Percentiles rank a stretch among this genome's conserved stretches.
Conservation (phyloP, 2,797 vertebrate genomes). For the Crocidura indochinensis region DNA sequence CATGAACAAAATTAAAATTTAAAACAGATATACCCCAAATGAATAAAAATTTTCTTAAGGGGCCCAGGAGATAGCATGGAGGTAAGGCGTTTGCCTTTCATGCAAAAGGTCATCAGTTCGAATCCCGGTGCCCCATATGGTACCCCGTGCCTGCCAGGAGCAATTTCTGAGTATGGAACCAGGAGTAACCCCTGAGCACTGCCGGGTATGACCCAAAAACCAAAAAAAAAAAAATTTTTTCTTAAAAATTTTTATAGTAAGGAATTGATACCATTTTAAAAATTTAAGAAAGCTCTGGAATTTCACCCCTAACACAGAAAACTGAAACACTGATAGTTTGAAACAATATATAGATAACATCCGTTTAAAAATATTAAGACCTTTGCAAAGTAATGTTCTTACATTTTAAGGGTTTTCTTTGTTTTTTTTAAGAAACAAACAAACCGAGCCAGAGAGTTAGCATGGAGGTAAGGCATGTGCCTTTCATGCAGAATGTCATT, state of each 20-base stretch:
- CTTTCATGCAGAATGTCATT: no score
- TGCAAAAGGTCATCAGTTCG: no score
- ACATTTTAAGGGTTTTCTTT: slow-evolving; percentile 53
- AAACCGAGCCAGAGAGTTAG: not conserved
- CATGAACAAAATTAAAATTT: slow-evolving; percentile 66
- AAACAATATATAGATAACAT: slow-evolving; percentile 48
- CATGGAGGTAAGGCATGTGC: no score
- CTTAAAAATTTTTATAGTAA: not conserved
- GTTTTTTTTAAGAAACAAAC: slow-evolving; percentile 57
- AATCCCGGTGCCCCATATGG: no score
- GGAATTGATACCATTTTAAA: not conserved
- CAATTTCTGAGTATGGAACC: no score
- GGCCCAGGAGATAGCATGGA: no score
- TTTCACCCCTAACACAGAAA: slow-evolving; percentile 77
- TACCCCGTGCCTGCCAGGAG: no score
- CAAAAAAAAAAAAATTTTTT: no score
- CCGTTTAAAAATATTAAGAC: slow-evolving; percentile 60
- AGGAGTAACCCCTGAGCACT: no score
- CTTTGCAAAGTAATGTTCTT: slow-evolving; percentile 59
- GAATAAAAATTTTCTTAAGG: slow-evolving; percentile 57
- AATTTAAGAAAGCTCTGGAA: not conserved
- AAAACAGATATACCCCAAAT: slow-evolving; percentile 17
- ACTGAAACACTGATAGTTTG: not conserved
- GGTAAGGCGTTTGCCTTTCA: no score
- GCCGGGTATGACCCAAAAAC: no score